Evolutionary conservation across 2,888 invertebrate species (phyloP).

Genomic region (Macrosoma leucophasiata): DNA sequence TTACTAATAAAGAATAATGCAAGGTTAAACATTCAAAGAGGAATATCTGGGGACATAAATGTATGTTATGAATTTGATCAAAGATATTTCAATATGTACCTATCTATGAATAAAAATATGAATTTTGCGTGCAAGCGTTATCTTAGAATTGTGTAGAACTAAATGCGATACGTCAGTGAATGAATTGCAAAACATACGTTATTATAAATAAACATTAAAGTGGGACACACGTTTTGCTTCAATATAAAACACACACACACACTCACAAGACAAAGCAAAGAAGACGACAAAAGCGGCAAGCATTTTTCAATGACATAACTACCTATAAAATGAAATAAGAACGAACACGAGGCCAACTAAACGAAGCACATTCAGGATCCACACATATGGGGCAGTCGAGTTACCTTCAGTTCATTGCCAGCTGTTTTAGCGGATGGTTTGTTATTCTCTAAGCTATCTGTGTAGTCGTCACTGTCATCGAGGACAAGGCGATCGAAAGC

Average conservation of each 20-base stretch:
- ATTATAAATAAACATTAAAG: too few relatives aligned
- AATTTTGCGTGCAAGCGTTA: too few relatives aligned
- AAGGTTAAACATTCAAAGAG: too few relatives aligned
- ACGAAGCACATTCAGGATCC: constrained; percentile 34
- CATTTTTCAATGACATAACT: constrained; percentile 9
- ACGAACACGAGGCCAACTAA: constrained; percentile 31
- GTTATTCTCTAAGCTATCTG: constrained; percentile 83
- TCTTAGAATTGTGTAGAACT: too few relatives aligned
- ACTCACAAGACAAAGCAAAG: constrained; percentile 19
- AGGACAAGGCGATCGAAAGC: constrained; percentile 81
- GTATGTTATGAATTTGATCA: too few relatives aligned
- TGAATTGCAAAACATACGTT: too few relatives aligned
- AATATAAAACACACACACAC: constrained; percentile 7
- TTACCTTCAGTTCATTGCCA: constrained; percentile 71
- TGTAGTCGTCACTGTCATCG: constrained; percentile 82
- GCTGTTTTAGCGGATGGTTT: constrained; percentile 63
- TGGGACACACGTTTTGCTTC: background rate
- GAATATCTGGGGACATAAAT: too few relatives aligned
- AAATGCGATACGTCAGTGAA: too few relatives aligned
- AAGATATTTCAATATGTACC: too few relatives aligned
- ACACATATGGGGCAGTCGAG: constrained; percentile 46
- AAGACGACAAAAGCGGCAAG: constrained; percentile 12
- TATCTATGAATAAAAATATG: too few relatives aligned
- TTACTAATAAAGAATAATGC: too few relatives aligned
- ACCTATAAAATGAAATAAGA: constrained; percentile 32